A percentile compares a stretch with the other conserved stretches of the same genome.
phyloP scores from a whole-genome alignment of 2,113 vertebrate genomes.

The Dissostichus mawsoni region DNA sequence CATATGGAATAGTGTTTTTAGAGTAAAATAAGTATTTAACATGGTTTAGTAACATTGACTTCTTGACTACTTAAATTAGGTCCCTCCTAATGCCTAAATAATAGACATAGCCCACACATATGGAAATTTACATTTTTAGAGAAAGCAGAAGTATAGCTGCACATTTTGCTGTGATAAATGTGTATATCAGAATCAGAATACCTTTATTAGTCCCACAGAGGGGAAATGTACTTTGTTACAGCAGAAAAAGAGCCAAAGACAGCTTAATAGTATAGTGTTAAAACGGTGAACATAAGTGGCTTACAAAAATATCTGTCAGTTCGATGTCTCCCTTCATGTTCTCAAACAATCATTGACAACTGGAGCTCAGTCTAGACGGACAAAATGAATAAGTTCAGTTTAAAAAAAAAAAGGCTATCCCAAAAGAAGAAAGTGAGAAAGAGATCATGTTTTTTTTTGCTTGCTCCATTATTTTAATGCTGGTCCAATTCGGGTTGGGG shows the following conservation, averaged over 20 bases:
- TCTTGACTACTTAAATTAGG: background rate
- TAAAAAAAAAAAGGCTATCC: too few relatives aligned
- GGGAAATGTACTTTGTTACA: too few relatives aligned
- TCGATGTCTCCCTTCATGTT: background rate
- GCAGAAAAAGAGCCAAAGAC: too few relatives aligned
- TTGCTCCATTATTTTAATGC: background rate
- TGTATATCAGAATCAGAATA: too few relatives aligned
- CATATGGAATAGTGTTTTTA: background rate
- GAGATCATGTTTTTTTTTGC: background rate
- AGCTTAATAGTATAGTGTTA: background rate
- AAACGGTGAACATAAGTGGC: background rate
- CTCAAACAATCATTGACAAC: constrained; percentile 16
- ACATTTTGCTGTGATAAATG: too few relatives aligned
- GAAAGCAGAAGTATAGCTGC: background rate
- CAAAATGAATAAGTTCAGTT: constrained; percentile 22
- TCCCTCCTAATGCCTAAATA: background rate
- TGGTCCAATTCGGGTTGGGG: background rate
- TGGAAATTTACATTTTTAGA: background rate
- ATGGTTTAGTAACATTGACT: background rate
- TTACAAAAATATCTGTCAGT: constrained; percentile 15
- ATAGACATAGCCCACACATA: background rate
- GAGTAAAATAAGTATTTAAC: background rate
- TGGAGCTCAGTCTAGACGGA: constrained; percentile 18
- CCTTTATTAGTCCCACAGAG: too few relatives aligned
- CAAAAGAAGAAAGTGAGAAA: too few relatives aligned